phyloP scores from a whole-genome alignment of 1,140 invertebrate species.

The Drosophila malerkotliana region DNA sequence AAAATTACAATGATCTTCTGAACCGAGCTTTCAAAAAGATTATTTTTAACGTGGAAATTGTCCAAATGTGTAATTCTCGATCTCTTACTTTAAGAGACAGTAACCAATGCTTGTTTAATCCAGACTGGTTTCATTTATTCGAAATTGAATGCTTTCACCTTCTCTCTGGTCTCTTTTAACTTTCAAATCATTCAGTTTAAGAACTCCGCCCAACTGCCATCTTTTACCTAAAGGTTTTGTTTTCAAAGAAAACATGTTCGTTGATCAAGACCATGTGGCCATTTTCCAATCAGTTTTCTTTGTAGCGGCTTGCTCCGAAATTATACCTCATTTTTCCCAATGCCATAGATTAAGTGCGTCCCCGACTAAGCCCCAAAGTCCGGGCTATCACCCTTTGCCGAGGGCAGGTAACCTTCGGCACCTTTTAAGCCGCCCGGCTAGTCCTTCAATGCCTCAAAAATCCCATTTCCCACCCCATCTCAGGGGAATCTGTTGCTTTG shows the following conservation, averaged over 20 bases:
- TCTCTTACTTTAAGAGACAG: too few relatives aligned
- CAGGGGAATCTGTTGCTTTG: conserved; percentile 37
- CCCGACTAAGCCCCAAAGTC: conserved; percentile 19
- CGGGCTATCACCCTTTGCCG: conserved; percentile 22
- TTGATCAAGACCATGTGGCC: conserved; percentile 12
- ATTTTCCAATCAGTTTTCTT: conserved; percentile 41
- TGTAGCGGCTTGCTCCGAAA: conserved; percentile 11
- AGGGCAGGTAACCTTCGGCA: conserved; percentile 57
- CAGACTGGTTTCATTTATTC: too few relatives aligned
- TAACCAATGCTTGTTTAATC: too few relatives aligned
- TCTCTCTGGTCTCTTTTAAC: neutral
- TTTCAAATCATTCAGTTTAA: neutral
- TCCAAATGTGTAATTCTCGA: too few relatives aligned
- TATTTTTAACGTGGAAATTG: too few relatives aligned
- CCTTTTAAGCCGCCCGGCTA: conserved; percentile 71
- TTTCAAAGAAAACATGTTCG: conserved; percentile 15
- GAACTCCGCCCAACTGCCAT: neutral
- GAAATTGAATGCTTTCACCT: too few relatives aligned
- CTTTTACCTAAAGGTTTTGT: neutral
- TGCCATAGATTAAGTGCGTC: conserved; percentile 32
- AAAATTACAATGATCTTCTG: too few relatives aligned
- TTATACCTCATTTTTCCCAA: conserved; percentile 17
- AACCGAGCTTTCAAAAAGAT: too few relatives aligned
- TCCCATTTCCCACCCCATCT: conserved; percentile 21
- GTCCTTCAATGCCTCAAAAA: conserved; percentile 58